A percentile compares a stretch with the other conserved stretches of the same genome.
phyloP scores from a whole-genome alignment of 92 coral and sea anemone genomes.

The Chrysogorgia sp. region DNA sequence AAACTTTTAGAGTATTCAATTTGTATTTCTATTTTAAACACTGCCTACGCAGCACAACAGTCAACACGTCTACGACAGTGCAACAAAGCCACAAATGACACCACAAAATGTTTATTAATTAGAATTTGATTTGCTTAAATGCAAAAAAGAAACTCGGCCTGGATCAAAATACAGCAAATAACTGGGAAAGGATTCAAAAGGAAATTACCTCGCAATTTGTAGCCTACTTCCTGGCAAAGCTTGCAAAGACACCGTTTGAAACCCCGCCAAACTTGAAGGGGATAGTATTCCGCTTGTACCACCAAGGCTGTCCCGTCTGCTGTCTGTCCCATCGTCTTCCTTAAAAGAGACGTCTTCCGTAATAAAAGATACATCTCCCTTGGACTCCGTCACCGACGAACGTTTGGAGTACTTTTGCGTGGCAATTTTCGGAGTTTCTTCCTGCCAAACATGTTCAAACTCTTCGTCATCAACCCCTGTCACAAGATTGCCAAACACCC shows the following conservation, averaged over 20 bases:
- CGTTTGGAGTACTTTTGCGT: neutral
- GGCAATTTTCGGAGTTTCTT: slow-evolving; percentile 2
- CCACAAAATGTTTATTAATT: no score
- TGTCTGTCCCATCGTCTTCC: slow-evolving; percentile 8
- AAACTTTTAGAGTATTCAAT: no score
- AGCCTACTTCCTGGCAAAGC: slow-evolving; percentile 43
- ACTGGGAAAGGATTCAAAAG: no score
- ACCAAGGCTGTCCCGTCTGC: slow-evolving; percentile 23
- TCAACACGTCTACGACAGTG: no score
- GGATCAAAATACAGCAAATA: no score
- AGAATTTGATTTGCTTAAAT: no score
- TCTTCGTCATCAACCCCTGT: slow-evolving; percentile 46
- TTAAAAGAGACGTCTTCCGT: neutral
- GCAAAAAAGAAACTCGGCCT: no score
- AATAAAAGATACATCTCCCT: neutral
- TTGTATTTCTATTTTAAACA: no score
- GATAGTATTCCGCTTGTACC: slow-evolving; percentile 18
- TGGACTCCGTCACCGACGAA: neutral
- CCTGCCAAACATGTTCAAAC: slow-evolving; percentile 45
- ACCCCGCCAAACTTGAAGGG: slow-evolving; percentile 46
- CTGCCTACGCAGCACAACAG: no score
- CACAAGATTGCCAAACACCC: slow-evolving; percentile 29
- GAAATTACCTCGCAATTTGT: slow-evolving; percentile 20
- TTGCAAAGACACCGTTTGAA: slow-evolving; percentile 38
- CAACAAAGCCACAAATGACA: no score